Conservation (phyloP, 2,888 invertebrate species). For the Holacanthella duospinosa region DNA sequence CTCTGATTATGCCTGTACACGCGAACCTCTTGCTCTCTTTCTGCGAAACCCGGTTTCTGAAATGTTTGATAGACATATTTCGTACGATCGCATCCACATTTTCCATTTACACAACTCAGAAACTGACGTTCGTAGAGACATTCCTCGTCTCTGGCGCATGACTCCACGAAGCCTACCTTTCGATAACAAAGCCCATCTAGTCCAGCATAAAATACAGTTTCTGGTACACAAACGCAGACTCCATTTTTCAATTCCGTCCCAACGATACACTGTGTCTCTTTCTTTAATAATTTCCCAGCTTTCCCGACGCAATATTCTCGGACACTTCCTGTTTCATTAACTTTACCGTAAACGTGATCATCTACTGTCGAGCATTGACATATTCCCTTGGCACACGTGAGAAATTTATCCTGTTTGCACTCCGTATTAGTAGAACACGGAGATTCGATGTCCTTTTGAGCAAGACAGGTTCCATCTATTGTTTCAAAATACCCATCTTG, state of each 20-base stretch:
- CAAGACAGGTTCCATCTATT: not conserved
- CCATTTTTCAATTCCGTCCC: not conserved
- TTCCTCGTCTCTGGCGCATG: not conserved
- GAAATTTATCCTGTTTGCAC: not conserved
- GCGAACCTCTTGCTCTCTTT: too few relatives aligned
- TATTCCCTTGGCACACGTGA: not conserved
- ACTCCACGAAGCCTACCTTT: not conserved
- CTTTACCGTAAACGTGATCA: not conserved
- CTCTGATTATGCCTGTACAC: too few relatives aligned
- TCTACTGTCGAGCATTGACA: not conserved
- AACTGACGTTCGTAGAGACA: not conserved
- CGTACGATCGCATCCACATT: not conserved
- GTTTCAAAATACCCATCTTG: not conserved
- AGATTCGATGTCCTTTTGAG: not conserved
- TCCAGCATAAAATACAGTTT: not conserved
- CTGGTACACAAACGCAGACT: not conserved
- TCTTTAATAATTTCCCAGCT: not conserved
- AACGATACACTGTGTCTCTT: not conserved
- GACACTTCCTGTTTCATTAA: not conserved
- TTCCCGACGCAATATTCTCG: not conserved
- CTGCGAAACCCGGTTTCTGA: too few relatives aligned
- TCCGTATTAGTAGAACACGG: not conserved
- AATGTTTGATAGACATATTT: too few relatives aligned
- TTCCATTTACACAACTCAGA: constrained; percentile 1
- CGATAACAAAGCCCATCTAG: not conserved